These are phyloP conservation scores for Neelides sp. DNA, from an alignment of 1,140 invertebrate genomes.

Conservation along the genomic window DNA sequence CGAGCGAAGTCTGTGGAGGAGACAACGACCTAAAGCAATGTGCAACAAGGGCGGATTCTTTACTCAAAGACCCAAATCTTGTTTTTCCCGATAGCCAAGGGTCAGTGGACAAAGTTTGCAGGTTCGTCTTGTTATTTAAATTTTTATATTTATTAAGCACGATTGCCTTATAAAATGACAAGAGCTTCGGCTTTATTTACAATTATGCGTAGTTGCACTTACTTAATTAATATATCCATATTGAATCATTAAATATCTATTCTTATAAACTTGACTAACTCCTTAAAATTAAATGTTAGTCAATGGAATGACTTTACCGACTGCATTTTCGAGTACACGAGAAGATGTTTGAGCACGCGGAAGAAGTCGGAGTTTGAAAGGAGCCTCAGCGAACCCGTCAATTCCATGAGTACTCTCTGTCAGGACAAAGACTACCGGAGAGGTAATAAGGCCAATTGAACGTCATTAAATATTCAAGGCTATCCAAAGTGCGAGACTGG, in stretches of 20 bases:
- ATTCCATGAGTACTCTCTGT: slow-evolving; percentile 24
- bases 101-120: slow-evolving; percentile 23
- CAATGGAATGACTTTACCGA: slow-evolving; percentile 22
- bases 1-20: slow-evolving; percentile 4
- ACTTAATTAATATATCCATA: no score
- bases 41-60: slow-evolving; percentile 17
- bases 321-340: slow-evolving; percentile 25
- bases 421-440: slow-evolving; percentile 19
- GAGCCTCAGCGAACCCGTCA: slow-evolving; percentile 20
- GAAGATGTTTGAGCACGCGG: slow-evolving; percentile 14
- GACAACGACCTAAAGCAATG: slow-evolving; percentile 20
- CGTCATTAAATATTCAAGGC: no score
- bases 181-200: no score
- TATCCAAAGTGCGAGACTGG: no score
- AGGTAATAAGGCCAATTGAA: slow-evolving; percentile 18
- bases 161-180: no score
- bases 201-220: no score
- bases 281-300: background rate
- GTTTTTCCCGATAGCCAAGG: slow-evolving; percentile 23
- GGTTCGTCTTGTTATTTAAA: no score
- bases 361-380: slow-evolving; percentile 22
- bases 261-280: background rate
- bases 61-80: slow-evolving; percentile 21
- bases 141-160: no score
- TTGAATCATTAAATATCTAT: background rate